Conservation (phyloP, 2,797 vertebrate genomes). For the Sebastes elongatus region DNA sequence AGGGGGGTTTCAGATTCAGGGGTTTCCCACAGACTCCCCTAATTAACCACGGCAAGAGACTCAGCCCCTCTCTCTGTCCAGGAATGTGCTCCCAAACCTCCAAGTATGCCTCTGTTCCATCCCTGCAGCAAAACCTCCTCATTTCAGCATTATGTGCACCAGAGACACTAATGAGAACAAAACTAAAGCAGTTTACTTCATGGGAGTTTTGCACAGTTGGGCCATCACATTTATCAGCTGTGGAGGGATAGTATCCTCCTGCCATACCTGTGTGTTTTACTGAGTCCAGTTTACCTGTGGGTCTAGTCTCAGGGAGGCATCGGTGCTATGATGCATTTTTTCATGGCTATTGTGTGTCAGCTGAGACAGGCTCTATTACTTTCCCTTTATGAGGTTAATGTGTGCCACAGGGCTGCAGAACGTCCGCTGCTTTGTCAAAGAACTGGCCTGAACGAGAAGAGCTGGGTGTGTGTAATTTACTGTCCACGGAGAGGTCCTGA, state of each 20-base stretch:
- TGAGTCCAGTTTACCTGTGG: constrained; percentile 39
- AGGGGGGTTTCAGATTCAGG: constrained; percentile 62
- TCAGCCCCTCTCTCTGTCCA: constrained; percentile 62
- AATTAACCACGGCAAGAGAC: constrained; percentile 74
- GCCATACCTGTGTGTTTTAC: constrained; percentile 13
- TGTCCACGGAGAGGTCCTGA: constrained; percentile 11
- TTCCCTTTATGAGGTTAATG: constrained; percentile 59
- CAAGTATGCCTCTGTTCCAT: constrained; percentile 55
- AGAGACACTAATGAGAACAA: constrained; percentile 15
- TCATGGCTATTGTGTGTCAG: constrained; percentile 43
- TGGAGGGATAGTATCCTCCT: background rate
- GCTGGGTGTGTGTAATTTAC: constrained; percentile 45
- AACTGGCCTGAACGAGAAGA: constrained; percentile 18
- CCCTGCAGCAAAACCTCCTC: constrained; percentile 18
- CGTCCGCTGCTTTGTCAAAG: constrained; percentile 28
- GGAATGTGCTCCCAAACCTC: constrained; percentile 72
- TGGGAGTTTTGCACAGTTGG: background rate
- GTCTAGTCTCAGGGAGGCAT: background rate
- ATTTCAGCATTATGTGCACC: constrained; percentile 30
- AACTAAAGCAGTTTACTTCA: constrained; percentile 13
- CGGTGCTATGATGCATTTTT: constrained; percentile 21
- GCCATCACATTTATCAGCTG: background rate
- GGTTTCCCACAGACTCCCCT: constrained; percentile 77
- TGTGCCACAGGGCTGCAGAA: constrained; percentile 42
- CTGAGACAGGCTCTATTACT: constrained; percentile 56